Conservation (phyloP, 1,140 invertebrate species). For the Episyrphus balteatus region DNA sequence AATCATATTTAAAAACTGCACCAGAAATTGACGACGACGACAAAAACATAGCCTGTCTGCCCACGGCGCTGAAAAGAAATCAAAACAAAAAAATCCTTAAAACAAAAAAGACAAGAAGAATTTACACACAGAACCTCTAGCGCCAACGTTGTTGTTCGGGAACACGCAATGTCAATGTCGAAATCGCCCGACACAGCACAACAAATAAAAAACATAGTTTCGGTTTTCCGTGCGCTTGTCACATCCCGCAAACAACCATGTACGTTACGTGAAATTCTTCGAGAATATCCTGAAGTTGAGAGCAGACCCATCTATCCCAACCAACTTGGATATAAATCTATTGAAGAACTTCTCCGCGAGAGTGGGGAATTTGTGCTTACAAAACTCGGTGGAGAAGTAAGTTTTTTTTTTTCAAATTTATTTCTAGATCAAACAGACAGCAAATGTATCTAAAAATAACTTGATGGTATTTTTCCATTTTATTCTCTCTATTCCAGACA, state of each 20-base stretch:
- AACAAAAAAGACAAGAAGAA: no score
- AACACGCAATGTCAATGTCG: conserved; percentile 2
- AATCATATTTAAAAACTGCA: no score
- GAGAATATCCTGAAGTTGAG: conserved; percentile 18
- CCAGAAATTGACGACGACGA: no score
- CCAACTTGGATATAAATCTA: conserved; percentile 12
- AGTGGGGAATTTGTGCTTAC: conserved; percentile 18
- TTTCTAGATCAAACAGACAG: not conserved
- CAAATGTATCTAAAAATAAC: conserved; percentile 1
- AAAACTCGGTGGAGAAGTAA: conserved; percentile 12
- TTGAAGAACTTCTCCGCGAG: conserved; percentile 13
- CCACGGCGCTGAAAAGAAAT: no score
- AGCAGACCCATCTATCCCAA: conserved; percentile 13
- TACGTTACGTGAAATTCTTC: conserved; percentile 10
- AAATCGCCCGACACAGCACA: not conserved
- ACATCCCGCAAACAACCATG: conserved; percentile 23
- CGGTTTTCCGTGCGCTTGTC: conserved; percentile 22
- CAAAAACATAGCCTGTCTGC: no score
- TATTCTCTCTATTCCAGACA: conserved; percentile 8
- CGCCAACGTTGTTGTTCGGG: not conserved
- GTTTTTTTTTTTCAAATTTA: conserved; percentile 1
- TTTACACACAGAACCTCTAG: no score
- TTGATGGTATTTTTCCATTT: not conserved
- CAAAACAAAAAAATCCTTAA: no score
- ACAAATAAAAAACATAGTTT: conserved; percentile 10